These are phyloP conservation scores for Mythimna lalbum DNA, from an alignment of 2,888 invertebrate species.

Conservation along the genomic window DNA sequence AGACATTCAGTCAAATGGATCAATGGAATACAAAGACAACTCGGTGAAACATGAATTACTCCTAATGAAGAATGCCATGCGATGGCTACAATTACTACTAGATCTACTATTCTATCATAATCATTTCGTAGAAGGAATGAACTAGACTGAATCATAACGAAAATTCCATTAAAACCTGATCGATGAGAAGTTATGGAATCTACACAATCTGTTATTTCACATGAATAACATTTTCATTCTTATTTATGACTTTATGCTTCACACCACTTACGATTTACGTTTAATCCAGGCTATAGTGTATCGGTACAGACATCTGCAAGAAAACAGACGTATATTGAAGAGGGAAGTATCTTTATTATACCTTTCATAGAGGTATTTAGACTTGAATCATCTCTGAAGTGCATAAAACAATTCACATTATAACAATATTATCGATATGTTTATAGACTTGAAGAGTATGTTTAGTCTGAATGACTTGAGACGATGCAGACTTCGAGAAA, in stretches of 20 bases:
- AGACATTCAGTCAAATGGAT: background rate
- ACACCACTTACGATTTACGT: conserved; percentile 52
- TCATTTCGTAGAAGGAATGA: background rate
- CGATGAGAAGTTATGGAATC: conserved; percentile 29
- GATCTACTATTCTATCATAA: background rate
- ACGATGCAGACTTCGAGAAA: conserved; percentile 14
- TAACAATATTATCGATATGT: conserved; percentile 23
- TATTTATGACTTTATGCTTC: conserved; percentile 44
- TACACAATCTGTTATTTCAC: conserved; percentile 35
- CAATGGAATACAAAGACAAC: background rate
- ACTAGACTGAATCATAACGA: background rate
- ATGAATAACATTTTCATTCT: conserved; percentile 37
- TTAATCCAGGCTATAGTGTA: conserved; percentile 50
- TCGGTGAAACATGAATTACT: background rate
- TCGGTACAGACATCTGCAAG: conserved; percentile 58
- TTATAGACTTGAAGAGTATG: conserved; percentile 13
- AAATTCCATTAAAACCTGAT: background rate
- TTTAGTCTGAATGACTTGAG: conserved; percentile 22
- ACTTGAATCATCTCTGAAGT: conserved; percentile 41
- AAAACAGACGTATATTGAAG: conserved; percentile 45
- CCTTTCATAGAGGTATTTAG: conserved; percentile 22
- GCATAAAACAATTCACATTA: conserved; percentile 27
- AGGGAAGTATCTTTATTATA: conserved; percentile 31
- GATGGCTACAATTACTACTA: background rate
- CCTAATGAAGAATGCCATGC: background rate